These are phyloP conservation scores for Drosophila maculinotata DNA, from an alignment of 2,888 invertebrate genomes.

Conservation along the genomic window DNA sequence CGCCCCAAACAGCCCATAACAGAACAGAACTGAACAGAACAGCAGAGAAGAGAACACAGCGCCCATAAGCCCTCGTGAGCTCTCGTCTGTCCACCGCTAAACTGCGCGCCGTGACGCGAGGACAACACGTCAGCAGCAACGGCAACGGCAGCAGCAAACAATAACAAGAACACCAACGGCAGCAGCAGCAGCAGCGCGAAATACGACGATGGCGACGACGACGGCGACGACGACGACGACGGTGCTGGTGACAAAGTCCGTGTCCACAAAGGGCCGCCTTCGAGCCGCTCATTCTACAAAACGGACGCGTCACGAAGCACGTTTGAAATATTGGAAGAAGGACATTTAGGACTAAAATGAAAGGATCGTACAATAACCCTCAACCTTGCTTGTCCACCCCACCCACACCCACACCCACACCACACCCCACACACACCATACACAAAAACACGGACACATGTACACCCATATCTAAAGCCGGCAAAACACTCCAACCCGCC, in stretches of 20 bases:
- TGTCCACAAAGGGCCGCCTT: slow-evolving; percentile 68
- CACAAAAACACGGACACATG: slow-evolving; percentile 51
- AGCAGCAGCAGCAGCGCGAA: slow-evolving; percentile 43
- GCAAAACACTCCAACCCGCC: slow-evolving; percentile 55
- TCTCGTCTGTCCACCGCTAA: slow-evolving; percentile 63
- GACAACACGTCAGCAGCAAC: slow-evolving; percentile 80
- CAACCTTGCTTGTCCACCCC: slow-evolving; percentile 53
- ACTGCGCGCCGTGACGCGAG: slow-evolving; percentile 69
- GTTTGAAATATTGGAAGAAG: slow-evolving; percentile 83
- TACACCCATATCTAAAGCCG: slow-evolving; percentile 57
- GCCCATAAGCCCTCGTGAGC: slow-evolving; percentile 50
- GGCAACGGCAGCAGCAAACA: slow-evolving; percentile 53
- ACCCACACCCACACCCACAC: slow-evolving; percentile 21
- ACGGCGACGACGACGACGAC: slow-evolving; percentile 32
- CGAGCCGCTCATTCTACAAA: slow-evolving; percentile 73
- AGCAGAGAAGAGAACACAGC: slow-evolving; percentile 30
- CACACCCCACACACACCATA: slow-evolving; percentile 25
- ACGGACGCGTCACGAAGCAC: slow-evolving; percentile 79
- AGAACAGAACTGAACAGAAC: too few species aligned
- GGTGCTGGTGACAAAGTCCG: slow-evolving; percentile 65
- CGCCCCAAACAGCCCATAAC: slow-evolving; percentile 29
- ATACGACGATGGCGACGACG: slow-evolving; percentile 19
- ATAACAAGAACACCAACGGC: slow-evolving; percentile 57
- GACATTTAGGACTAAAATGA: slow-evolving; percentile 80
- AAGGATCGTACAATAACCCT: slow-evolving; percentile 80